These are phyloP conservation scores for Alviniconcha marisindica DNA, from an alignment of 1,140 invertebrate species.

Conservation along the genomic window DNA sequence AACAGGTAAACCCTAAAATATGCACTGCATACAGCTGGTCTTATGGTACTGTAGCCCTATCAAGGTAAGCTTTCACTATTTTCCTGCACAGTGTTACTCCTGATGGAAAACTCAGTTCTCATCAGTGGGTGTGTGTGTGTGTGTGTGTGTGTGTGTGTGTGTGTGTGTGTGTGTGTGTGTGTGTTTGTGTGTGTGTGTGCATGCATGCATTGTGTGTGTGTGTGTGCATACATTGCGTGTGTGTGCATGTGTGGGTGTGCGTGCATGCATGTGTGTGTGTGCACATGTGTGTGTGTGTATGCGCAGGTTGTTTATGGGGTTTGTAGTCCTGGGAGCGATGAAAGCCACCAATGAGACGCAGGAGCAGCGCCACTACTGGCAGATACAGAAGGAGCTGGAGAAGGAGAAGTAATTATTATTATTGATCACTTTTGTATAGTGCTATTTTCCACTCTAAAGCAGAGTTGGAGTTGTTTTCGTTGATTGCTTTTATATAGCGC, in stretches of 20 bases:
- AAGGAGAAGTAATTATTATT: background rate
- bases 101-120: too few species aligned
- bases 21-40: too few species aligned
- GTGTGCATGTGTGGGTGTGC: background rate
- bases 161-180: background rate
- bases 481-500: too few species aligned
- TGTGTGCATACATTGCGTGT: background rate
- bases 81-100: too few species aligned
- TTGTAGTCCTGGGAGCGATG: slow-evolving; percentile 23
- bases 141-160: background rate
- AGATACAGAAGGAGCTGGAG: slow-evolving; percentile 28
- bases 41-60: too few species aligned
- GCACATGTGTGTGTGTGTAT: background rate
- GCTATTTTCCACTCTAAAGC: too few species aligned
- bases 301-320: background rate
- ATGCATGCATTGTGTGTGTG: background rate
- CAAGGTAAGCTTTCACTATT: too few species aligned
- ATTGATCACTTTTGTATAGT: too few species aligned
- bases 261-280: slow-evolving; percentile 7
- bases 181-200: background rate
- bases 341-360: background rate
- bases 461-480: too few species aligned
- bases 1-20: too few species aligned
- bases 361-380: slow-evolving; percentile 28
- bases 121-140: background rate